phyloP scores from a whole-genome alignment of 2,888 invertebrate genomes.

The Orchestes rusci region DNA sequence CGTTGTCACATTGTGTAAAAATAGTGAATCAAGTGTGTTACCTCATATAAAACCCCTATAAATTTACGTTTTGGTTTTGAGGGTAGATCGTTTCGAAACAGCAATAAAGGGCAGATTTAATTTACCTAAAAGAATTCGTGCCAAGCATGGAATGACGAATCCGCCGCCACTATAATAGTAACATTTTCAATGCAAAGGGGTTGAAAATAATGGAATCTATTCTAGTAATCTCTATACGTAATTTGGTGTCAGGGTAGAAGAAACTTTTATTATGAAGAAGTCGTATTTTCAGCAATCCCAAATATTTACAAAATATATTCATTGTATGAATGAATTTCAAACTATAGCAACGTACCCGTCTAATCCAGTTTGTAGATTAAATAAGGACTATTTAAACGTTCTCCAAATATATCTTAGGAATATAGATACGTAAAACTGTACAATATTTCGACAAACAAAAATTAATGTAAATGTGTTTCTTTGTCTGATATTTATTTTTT shows the following conservation, averaged over 20 bases:
- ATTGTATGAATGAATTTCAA: slow-evolving; percentile 3
- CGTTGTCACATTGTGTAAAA: too few relatives aligned
- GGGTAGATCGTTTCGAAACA: slow-evolving; percentile 16
- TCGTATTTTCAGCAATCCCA: slow-evolving; percentile 18
- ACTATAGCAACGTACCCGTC: too few relatives aligned
- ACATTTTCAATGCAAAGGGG: too few relatives aligned
- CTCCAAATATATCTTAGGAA: slow-evolving; percentile 20
- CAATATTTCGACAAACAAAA: slow-evolving; percentile 39
- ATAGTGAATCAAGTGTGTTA: neutral
- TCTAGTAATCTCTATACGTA: slow-evolving; percentile 75
- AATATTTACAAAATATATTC: slow-evolving; percentile 14
- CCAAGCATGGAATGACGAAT: slow-evolving; percentile 22
- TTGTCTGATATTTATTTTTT: slow-evolving; percentile 31
- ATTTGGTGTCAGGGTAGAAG: slow-evolving; percentile 79
- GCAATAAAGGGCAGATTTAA: slow-evolving; percentile 18
- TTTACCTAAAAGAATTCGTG: slow-evolving; percentile 11
- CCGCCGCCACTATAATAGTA: slow-evolving; percentile 30
- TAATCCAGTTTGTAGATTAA: too few relatives aligned
- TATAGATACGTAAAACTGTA: slow-evolving; percentile 46
- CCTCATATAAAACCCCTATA: too few relatives aligned
- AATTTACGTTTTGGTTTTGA: slow-evolving; percentile 19
- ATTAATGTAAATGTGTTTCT: slow-evolving; percentile 33
- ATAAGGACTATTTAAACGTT: too few relatives aligned
- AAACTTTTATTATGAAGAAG: slow-evolving; percentile 28
- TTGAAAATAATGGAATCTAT: too few relatives aligned